Evolutionary conservation across 2,888 invertebrate species (phyloP).

Genomic region (Amphipoea lucens): DNA sequence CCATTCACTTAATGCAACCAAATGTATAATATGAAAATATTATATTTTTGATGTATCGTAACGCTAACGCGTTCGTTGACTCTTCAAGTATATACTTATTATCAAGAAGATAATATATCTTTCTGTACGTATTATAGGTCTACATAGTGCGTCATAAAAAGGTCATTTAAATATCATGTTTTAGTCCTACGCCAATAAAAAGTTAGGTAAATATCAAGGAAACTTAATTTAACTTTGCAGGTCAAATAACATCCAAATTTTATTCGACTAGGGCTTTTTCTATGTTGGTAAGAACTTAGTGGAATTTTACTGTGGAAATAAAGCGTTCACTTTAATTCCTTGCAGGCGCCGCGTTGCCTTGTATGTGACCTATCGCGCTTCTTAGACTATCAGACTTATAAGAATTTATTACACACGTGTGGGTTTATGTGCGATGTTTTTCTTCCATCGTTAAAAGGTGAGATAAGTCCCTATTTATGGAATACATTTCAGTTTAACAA

Average conservation of each 20-base stretch:
- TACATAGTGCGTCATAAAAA: conserved; percentile 48
- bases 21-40: conserved; percentile 41
- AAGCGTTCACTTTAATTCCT: conserved; percentile 44
- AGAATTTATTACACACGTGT: conserved; percentile 58
- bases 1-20: conserved; percentile 35
- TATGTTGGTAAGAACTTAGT: conserved; percentile 21
- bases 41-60: conserved; percentile 48
- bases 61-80: conserved; percentile 34
- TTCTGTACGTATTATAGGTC: conserved; percentile 29
- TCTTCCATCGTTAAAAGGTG: conserved; percentile 40
- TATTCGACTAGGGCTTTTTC: conserved; percentile 26
- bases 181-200: conserved; percentile 37
- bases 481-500: conserved; percentile 28
- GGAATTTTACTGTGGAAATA: conserved; percentile 46
- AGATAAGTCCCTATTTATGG: conserved; percentile 41
- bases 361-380: conserved; percentile 50
- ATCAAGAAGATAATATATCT: conserved; percentile 32
- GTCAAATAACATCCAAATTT: conserved; percentile 47
- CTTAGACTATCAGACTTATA: conserved; percentile 47
- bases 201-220: conserved; percentile 37
- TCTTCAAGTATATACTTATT: conserved; percentile 30
- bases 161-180: conserved; percentile 48
- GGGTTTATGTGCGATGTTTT: conserved; percentile 42
- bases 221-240: conserved; percentile 59
- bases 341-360: conserved; percentile 32